Percentiles rank a stretch among this genome's conserved stretches.
phyloP scores from a whole-genome alignment of 37 sponge, comb jelly and placozoan species.

The Haliclona indistincta region DNA sequence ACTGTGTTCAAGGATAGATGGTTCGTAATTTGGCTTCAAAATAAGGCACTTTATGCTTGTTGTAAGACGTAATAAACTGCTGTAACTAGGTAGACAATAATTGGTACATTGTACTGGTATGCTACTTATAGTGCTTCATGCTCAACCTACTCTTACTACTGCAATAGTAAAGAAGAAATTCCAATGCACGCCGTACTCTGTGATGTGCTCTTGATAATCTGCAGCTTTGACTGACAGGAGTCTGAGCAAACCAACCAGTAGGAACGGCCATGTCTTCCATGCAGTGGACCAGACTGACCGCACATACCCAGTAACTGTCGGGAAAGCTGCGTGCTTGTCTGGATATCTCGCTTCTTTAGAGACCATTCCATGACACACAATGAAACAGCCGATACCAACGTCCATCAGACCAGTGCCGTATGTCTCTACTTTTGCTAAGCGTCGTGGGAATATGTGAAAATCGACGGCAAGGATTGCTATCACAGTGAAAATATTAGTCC shows the following conservation, averaged over 20 bases:
- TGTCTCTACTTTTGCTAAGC: slow-evolving; percentile 88
- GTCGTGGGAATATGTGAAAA: slow-evolving; percentile 85
- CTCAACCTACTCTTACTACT: slow-evolving; percentile 61
- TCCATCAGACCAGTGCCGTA: slow-evolving; percentile 96
- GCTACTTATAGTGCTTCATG: too few relatives aligned
- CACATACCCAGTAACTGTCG: slow-evolving; percentile 9
- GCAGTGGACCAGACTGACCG: not conserved
- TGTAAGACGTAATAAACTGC: too few relatives aligned
- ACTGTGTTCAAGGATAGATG: too few relatives aligned
- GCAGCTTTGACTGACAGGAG: slow-evolving; percentile 54
- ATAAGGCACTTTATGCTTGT: too few relatives aligned
- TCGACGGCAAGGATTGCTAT: slow-evolving; percentile 96
- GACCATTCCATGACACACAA: slow-evolving; percentile 82
- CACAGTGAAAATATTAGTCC: slow-evolving; percentile 74
- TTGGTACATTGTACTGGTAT: too few relatives aligned
- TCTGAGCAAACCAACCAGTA: slow-evolving; percentile 80
- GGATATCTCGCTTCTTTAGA: slow-evolving; percentile 66
- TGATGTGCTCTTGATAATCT: slow-evolving; percentile 81
- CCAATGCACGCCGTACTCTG: slow-evolving; percentile 98
- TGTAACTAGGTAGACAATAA: too few relatives aligned
- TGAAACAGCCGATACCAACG: slow-evolving; percentile 87
- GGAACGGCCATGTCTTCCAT: slow-evolving; percentile 43
- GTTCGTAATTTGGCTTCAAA: too few relatives aligned
- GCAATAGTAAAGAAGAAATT: slow-evolving; percentile 99
- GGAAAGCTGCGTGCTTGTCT: not conserved